Conservation (phyloP, 2,113 vertebrate genomes). For the Phyllostomus discolor region DNA sequence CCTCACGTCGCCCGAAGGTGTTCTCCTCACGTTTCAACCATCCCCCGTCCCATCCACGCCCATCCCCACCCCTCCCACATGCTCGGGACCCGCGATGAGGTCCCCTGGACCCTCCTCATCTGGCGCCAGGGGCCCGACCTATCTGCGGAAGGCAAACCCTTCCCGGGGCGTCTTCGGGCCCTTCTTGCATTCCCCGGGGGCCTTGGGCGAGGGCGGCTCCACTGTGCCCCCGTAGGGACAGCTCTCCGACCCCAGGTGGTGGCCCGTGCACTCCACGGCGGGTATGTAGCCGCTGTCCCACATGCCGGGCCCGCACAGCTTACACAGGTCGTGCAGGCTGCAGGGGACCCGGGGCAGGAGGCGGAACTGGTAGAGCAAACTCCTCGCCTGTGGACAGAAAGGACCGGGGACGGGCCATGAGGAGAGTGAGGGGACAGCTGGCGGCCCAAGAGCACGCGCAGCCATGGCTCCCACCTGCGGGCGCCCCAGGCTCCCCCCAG, state of each 20-base stretch:
- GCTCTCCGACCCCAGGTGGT: constrained; percentile 88
- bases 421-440: accelerated
- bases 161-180: constrained; percentile 84
- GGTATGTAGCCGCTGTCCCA: constrained; percentile 99
- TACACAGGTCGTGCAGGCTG: constrained; percentile 95
- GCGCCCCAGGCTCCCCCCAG: too few relatives aligned
- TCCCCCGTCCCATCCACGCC: not conserved
- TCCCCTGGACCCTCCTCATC: not conserved
- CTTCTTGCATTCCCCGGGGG: constrained; percentile 80
- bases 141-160: constrained; percentile 92
- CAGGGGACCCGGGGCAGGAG: constrained; percentile 94
- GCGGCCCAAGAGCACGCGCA: accelerated
- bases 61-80: constrained; percentile 25
- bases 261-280: constrained; percentile 93
- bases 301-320: constrained; percentile 94
- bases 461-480: accelerated
- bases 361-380: constrained; percentile 96
- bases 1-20: not conserved
- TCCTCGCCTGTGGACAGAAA: constrained; percentile 87
- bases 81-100: not conserved
- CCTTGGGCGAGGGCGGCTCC: constrained; percentile 79
- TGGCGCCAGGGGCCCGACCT: constrained; percentile 22
- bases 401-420: not conserved
- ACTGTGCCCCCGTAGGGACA: constrained; percentile 93
- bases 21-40: not conserved